phyloP scores from a whole-genome alignment of 1,140 invertebrate species.

The Brachionus rotundiformis region DNA sequence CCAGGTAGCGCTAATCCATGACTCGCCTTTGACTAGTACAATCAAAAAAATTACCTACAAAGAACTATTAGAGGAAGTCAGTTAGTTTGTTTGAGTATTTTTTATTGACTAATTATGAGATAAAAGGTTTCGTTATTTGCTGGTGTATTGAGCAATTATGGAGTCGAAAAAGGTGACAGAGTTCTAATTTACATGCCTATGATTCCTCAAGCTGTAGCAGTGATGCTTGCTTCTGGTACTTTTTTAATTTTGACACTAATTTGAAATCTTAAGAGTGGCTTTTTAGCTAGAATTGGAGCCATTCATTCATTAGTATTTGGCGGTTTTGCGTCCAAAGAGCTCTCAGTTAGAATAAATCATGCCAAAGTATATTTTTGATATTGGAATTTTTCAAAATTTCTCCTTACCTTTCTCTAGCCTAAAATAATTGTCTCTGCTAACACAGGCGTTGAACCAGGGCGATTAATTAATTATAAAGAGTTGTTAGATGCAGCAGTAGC shows the following conservation, averaged over 20 bases:
- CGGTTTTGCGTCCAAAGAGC: slow-evolving; percentile 83
- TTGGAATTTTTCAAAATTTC: not conserved
- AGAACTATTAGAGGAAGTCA: slow-evolving; percentile 76
- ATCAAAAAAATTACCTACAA: slow-evolving; percentile 76
- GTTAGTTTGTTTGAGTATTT: not conserved
- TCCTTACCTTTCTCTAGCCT: slow-evolving; percentile 64
- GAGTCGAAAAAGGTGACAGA: slow-evolving; percentile 75
- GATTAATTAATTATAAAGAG: slow-evolving; percentile 80
- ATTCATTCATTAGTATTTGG: slow-evolving; percentile 71
- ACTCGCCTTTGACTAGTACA: slow-evolving; percentile 79
- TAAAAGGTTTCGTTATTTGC: slow-evolving; percentile 16
- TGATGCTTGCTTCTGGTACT: slow-evolving; percentile 74
- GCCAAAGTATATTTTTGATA: slow-evolving; percentile 66
- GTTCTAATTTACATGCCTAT: slow-evolving; percentile 89
- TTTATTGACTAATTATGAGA: not conserved
- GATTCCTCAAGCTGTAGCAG: slow-evolving; percentile 80
- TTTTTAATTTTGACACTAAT: not conserved
- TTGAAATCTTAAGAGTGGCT: not conserved
- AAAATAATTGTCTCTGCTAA: slow-evolving; percentile 84
- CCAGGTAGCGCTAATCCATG: slow-evolving; percentile 80
- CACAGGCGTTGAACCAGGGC: slow-evolving; percentile 82
- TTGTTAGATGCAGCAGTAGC: slow-evolving; percentile 82
- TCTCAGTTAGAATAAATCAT: slow-evolving; percentile 81
- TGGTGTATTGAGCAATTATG: slow-evolving; percentile 68
- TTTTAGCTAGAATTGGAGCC: slow-evolving; percentile 73